These are phyloP conservation scores for Sebastiscus albofasciatus DNA, from an alignment of 2,797 vertebrate species.

Conservation along the genomic window DNA sequence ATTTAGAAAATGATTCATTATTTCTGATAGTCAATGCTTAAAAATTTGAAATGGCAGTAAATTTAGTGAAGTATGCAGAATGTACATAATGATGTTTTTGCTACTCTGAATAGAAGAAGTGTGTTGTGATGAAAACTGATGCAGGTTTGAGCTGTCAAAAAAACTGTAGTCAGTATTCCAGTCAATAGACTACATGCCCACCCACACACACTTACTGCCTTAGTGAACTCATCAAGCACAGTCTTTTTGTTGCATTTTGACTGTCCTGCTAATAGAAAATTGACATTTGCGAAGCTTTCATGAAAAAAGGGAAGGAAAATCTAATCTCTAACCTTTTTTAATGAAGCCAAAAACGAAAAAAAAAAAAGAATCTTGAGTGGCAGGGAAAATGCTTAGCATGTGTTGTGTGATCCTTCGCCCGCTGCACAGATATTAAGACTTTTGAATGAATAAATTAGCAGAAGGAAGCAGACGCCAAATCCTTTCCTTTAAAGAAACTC, in stretches of 20 bases:
- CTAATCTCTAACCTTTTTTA: slow-evolving; percentile 61
- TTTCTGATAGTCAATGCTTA: not conserved
- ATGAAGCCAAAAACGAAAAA: slow-evolving; percentile 50
- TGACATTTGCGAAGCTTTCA: slow-evolving; percentile 33
- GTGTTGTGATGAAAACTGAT: not conserved
- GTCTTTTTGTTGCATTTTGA: slow-evolving; percentile 28
- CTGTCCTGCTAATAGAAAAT: slow-evolving; percentile 32
- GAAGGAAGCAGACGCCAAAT: slow-evolving; percentile 64
- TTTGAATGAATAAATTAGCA: slow-evolving; percentile 78
- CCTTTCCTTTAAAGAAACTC: slow-evolving; percentile 68
- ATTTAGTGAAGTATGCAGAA: not conserved
- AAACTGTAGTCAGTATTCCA: not conserved
- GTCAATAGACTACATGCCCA: not conserved
- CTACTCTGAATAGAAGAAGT: not conserved
- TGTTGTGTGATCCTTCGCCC: slow-evolving; percentile 65
- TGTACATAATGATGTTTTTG: not conserved
- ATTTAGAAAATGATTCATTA: not conserved
- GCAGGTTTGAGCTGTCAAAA: not conserved
- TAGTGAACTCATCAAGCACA: slow-evolving; percentile 1
- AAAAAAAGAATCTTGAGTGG: slow-evolving; percentile 42
- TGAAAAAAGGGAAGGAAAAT: not conserved
- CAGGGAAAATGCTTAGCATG: slow-evolving; percentile 57
- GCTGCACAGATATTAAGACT: slow-evolving; percentile 71
- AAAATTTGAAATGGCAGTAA: not conserved
- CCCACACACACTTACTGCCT: not conserved